Conservation (phyloP, 2,888 invertebrate genomes). For the Tachina fera region DNA sequence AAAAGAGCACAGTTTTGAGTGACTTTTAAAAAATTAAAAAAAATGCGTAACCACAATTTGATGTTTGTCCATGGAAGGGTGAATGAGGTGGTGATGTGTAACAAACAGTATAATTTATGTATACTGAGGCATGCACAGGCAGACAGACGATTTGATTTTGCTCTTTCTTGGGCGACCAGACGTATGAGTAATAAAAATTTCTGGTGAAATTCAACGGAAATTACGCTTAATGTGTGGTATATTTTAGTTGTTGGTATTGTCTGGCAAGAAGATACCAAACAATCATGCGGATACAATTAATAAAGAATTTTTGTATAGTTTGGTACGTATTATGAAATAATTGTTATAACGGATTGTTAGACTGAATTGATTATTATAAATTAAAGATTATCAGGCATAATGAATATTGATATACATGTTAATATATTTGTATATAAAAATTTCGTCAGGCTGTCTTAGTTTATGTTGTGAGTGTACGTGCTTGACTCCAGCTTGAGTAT, state of each 20-base stretch:
- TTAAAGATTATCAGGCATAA: background rate
- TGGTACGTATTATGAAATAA: background rate
- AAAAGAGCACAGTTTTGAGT: conserved; percentile 12
- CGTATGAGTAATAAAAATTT: conserved; percentile 80
- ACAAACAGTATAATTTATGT: conserved; percentile 8
- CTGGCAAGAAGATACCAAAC: background rate
- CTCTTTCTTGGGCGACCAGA: conserved; percentile 50
- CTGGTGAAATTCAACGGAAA: conserved; percentile 81
- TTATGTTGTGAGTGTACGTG: too few species aligned
- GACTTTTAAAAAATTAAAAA: background rate
- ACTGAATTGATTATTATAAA: background rate
- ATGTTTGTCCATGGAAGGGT: too few species aligned
- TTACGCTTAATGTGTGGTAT: conserved; percentile 71
- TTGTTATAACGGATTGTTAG: background rate
- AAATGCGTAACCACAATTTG: conserved; percentile 1
- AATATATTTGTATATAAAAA: background rate
- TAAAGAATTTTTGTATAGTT: background rate
- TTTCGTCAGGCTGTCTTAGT: too few species aligned
- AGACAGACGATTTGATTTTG: conserved; percentile 7
- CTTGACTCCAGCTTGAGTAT: too few species aligned
- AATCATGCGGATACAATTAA: background rate
- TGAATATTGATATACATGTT: background rate
- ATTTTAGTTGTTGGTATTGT: background rate
- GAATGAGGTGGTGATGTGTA: background rate
- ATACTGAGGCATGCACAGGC: background rate